Base-by-base conservation (phyloP, 2,797 vertebrate genomes). In the Hypotaenidia philippensis region DNA sequence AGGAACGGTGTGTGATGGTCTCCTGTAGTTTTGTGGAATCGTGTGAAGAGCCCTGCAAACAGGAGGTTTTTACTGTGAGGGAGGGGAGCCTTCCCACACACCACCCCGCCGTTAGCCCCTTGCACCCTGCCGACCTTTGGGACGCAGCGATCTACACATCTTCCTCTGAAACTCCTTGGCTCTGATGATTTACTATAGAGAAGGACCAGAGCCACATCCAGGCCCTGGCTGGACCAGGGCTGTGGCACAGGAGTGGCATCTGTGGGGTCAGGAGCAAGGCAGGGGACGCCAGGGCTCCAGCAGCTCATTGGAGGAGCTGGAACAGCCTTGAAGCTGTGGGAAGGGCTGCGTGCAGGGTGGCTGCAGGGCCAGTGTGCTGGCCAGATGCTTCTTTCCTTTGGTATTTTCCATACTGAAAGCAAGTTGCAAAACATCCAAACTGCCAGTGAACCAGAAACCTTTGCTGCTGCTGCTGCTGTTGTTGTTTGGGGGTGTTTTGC, bases 261-360 rank as follows among this genome's bases (percentile, higher is more conserved):
- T 1, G 4, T 23, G 49, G 44, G 6, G 10, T n/a, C 22, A 2
- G 6, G 26, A 17, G n/a, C 1, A 19, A 34, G 41, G 41, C 16
- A n/a, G 31, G 36, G 26, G 25, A 11, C 44, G 26, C n/a, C n/a
- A 18, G 3, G 1, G 64, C 40, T 63, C 34, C 32, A 45, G 72
- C 18, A 38, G 47, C 22, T 23, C 15, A 2, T 6, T 12, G 13
- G 31, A 13, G 40, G 29, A 63, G 27, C 23, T 32, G 40, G 29
- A 25, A 29, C 40, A 11, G 23, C 27, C 38, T 5, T 2, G 1
- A 6, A 38, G 23, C 20, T 20, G 6, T 0, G 0, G 23, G 23
- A 53, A 26, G 0, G 5, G 15, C 32, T 47, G 38, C 38, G 38
- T 20, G 40, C 47, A 32, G 47, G 11, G 53, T 23, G 63, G n/a